Evolutionary conservation across 2,113 vertebrate species (phyloP).

Genomic region (Mirounga angustirostris): DNA sequence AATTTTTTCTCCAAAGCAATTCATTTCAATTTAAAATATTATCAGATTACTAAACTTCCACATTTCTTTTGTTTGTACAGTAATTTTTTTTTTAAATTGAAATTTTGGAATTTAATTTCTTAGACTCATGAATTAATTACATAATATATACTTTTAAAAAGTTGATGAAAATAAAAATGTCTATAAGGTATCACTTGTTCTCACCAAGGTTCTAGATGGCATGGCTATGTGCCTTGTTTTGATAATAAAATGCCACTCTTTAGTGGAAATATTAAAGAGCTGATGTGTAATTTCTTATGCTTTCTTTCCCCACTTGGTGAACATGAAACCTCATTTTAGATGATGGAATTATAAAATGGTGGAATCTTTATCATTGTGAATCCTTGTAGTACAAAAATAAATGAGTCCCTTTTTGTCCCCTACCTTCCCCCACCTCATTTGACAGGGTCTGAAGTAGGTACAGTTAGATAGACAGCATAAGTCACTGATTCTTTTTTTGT

Average conservation of each 20-base stretch:
- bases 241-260: neutral
- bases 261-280: neutral
- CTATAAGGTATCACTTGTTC: neutral
- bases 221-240: neutral
- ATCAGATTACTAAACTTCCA: conserved; percentile 6
- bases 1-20: conserved; percentile 42
- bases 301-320: neutral
- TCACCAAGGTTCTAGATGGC: neutral
- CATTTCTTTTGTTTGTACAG: neutral
- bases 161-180: conserved; percentile 11
- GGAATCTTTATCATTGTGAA: neutral
- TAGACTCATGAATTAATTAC: neutral
- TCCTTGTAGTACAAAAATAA: neutral
- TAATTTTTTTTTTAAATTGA: neutral
- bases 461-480: neutral
- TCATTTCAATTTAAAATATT: conserved; percentile 14
- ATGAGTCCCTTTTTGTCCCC: neutral
- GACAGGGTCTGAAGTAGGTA: neutral
- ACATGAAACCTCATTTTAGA: neutral
- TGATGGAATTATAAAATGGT: neutral
- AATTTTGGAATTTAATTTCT: conserved; percentile 49
- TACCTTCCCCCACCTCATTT: neutral
- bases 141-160: neutral
- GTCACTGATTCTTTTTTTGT: neutral
- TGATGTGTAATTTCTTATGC: neutral